Conservation (phyloP, 2,797 vertebrate genomes). For the Thamnophis elegans region DNA sequence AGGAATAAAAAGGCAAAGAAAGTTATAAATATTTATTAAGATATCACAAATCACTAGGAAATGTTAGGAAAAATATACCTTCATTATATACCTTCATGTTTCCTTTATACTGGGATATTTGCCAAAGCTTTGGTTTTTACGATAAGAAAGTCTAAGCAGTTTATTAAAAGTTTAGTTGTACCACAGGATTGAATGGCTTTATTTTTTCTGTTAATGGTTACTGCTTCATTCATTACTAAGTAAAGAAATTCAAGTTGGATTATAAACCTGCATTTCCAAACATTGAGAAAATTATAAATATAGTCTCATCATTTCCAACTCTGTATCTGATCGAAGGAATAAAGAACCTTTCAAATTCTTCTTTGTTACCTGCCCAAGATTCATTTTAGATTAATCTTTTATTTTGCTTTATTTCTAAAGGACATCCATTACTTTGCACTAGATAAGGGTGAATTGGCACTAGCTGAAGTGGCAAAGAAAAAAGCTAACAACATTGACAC, state of each 20-base stretch:
- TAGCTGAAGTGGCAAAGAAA: conserved; percentile 92
- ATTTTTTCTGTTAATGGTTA: conserved; percentile 48
- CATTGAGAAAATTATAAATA: conserved; percentile 62
- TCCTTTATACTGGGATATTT: background rate
- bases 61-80: background rate
- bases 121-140: background rate
- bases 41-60: background rate
- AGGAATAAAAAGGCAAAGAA: background rate
- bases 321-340: conserved; percentile 71
- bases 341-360: conserved; percentile 70
- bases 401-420: conserved; percentile 92
- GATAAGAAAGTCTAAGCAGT: conserved; percentile 30
- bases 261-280: conserved; percentile 58
- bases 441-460: conserved; percentile 94
- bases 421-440: conserved; percentile 96
- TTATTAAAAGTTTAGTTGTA: conserved; percentile 39
- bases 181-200: conserved; percentile 38
- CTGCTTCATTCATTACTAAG: conserved; percentile 40
- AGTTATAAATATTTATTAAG: background rate
- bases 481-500: conserved; percentile 90
- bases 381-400: conserved; percentile 91
- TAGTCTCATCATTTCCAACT: conserved; percentile 65
- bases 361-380: conserved; percentile 73
- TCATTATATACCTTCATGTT: background rate
- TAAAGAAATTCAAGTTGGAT: conserved; percentile 50